Percentiles rank a stretch among this genome's conserved stretches.
Evolutionary conservation across 2,888 invertebrate species (phyloP).

Genomic region (Drosophila nr. perissopoda): DNA sequence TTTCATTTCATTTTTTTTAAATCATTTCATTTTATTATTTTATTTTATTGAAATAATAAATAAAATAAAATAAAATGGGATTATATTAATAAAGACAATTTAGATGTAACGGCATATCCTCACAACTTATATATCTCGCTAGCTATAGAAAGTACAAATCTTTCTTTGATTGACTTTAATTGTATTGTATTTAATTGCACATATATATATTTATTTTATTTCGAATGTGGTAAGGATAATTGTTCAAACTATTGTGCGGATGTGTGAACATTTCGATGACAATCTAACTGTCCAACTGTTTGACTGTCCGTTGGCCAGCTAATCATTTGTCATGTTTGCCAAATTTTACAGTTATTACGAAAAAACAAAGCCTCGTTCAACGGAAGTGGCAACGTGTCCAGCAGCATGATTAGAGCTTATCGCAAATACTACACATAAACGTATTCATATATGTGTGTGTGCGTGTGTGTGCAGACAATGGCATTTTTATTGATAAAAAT

Average conservation of each 20-base stretch:
- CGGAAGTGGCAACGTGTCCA: constrained; percentile 58
- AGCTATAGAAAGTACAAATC: too few relatives aligned
- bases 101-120: too few relatives aligned
- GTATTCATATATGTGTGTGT: constrained; percentile 9
- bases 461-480: constrained; percentile 43
- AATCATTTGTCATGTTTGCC: constrained; percentile 63
- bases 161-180: not conserved
- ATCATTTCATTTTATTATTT: too few relatives aligned
- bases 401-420: constrained; percentile 56
- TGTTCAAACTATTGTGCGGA: constrained; percentile 1
- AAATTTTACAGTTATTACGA: constrained; percentile 76
- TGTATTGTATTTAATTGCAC: not conserved
- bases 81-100: too few relatives aligned
- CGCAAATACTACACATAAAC: constrained; percentile 7
- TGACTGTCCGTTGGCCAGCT: constrained; percentile 24
- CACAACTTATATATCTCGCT: too few relatives aligned
- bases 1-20: too few relatives aligned
- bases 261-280: constrained; percentile 39
- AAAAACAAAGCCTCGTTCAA: constrained; percentile 48
- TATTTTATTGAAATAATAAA: too few relatives aligned
- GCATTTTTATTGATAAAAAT: constrained; percentile 75
- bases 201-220: constrained; percentile 3
- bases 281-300: constrained; percentile 7
- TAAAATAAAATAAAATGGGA: too few relatives aligned
- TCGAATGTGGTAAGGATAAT: constrained; percentile 6